Evolutionary conservation across 92 coral and sea anemone species (phyloP), one percentile per base, ranked within the genome.

Genomic region (Bergia sp.): DNA sequence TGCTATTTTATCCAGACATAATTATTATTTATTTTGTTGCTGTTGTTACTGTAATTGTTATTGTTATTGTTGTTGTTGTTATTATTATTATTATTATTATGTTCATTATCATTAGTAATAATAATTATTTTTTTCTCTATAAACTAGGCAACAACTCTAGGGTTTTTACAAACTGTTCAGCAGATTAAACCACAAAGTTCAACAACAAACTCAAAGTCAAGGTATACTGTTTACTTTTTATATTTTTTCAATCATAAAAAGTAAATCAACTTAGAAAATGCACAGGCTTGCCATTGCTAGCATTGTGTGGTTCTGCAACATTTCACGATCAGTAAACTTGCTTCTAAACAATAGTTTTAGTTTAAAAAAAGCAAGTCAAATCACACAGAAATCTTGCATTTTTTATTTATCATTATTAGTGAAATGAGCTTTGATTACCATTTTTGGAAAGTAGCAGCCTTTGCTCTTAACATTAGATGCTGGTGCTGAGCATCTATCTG

Each of bases 121-220:
- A 29, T 29, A 29, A 29, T 29, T 29, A 29, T 29, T 29, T 29
- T 29, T 29, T 29, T 37, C 77, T 73, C 43, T 20, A 2, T 1
- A 71, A 71, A 40, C 37, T 5, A 84, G 87, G 87, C 87, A 84
- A 84, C 87, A 69, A 84, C 87, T 37, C 65, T 84, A 23, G 87
- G 87, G 7, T 84, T 84, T 44, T 37, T 84, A 1, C 87, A 84
- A 84, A 84, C 87, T 44, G 87, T 84, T 69, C 87, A 84, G 65
- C 87, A 84, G 77, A 84, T 84, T 47, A 84, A 84, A 73, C 77
- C 87, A 1, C 87, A 72, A 69, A 71, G 65, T 29, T 65, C 87
- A 44, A 7, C 77, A 65, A 12, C 77, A 71, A 84, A 69, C 87
- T 84, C 87, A 71, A 84, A 84, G 87, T 45, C 77, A 84, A 84